Conservation (phyloP, 2,113 vertebrate species). For the Microcebus murinus region DNA sequence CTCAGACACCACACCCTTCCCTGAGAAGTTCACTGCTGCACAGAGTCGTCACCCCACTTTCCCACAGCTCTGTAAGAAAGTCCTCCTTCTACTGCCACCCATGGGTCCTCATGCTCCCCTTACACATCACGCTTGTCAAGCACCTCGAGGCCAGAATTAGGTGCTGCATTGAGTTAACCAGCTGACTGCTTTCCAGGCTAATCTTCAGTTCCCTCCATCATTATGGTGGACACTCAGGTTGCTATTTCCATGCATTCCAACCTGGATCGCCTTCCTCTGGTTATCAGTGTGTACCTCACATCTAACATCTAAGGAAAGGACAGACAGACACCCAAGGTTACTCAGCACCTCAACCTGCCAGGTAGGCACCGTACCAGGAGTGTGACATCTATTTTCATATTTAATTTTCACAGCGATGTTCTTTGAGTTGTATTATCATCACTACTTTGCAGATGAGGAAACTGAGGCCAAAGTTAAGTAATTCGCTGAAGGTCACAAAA, state of each 20-base stretch:
- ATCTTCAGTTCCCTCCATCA: neutral
- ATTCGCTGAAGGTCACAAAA: neutral
- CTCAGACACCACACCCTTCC: neutral
- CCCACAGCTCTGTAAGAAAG: neutral
- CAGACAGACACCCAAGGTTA: too few relatives aligned
- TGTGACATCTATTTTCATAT: neutral
- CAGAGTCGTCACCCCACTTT: too few relatives aligned
- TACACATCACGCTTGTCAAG: fast-evolving
- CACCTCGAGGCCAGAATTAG: neutral
- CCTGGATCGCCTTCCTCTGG: neutral
- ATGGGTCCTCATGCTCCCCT: too few relatives aligned
- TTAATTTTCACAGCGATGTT: neutral
- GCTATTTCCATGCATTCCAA: neutral
- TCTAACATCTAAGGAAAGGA: neutral
- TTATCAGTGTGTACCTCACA: neutral
- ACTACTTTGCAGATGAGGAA: neutral
- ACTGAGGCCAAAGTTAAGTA: neutral
- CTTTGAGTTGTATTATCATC: neutral
- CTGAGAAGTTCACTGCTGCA: neutral
- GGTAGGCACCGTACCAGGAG: neutral
- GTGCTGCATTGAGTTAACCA: neutral
- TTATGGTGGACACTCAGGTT: too few relatives aligned
- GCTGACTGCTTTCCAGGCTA: neutral
- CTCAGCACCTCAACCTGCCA: neutral
- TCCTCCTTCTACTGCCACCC: neutral